Conservation (phyloP, 2,797 vertebrate genomes). For the Lacerta bilineata region DNA sequence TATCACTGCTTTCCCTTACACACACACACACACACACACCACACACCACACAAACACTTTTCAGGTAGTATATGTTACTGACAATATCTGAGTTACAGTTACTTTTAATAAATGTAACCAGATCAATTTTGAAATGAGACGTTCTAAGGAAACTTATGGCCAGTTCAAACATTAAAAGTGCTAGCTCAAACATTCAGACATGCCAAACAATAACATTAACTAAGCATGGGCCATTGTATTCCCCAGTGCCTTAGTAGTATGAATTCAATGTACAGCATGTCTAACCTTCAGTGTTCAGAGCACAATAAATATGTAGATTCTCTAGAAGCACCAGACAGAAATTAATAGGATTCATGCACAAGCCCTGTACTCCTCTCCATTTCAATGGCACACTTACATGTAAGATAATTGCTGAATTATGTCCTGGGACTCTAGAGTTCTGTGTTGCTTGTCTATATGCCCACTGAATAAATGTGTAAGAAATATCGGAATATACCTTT, state of each 20-base stretch:
- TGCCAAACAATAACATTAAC: no score
- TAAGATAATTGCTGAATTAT: background rate
- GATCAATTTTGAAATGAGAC: background rate
- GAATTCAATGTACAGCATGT: background rate
- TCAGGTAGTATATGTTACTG: background rate
- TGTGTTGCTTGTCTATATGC: background rate
- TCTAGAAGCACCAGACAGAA: background rate
- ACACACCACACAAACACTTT: background rate
- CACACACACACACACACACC: no score
- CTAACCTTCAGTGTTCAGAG: background rate
- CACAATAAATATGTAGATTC: background rate
- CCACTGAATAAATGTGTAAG: background rate
- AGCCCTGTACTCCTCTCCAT: background rate
- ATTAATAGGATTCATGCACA: conserved; percentile 1
- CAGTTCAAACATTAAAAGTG: background rate
- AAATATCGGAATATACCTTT: background rate
- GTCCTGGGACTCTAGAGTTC: background rate
- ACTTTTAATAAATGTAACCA: conserved; percentile 1
- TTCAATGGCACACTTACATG: background rate
- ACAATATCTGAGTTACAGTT: background rate
- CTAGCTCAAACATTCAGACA: background rate
- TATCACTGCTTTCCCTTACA: background rate
- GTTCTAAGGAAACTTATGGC: background rate
- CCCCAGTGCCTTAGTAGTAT: background rate
- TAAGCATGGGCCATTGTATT: background rate